Conservation (phyloP, 2,797 vertebrate species). For the Sebastes vulpes region DNA sequence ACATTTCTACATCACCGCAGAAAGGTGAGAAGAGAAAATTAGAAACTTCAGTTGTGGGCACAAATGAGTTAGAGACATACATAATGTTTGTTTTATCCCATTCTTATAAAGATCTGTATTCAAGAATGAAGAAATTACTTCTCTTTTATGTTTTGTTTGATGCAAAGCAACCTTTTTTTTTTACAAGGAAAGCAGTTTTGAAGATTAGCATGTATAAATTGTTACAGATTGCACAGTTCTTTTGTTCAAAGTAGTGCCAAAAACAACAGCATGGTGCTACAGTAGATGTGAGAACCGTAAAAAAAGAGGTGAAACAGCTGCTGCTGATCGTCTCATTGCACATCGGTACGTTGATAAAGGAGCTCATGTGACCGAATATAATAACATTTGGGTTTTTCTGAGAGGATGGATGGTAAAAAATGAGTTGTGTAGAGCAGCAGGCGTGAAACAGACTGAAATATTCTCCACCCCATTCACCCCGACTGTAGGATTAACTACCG, state of each 20-base stretch:
- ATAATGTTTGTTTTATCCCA: background rate
- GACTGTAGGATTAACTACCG: constrained; percentile 53
- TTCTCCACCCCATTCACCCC: constrained; percentile 33
- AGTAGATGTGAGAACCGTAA: background rate
- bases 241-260: background rate
- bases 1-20: background rate
- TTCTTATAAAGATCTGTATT: background rate
- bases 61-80: background rate
- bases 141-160: background rate
- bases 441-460: constrained; percentile 38
- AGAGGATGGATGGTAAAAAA: background rate
- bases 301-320: constrained; percentile 1
- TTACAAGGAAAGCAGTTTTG: background rate
- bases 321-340: background rate
- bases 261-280: background rate
- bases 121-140: background rate
- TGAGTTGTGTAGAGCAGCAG: constrained; percentile 20
- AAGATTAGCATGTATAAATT: background rate
- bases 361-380: constrained; percentile 1
- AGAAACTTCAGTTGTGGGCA: too few relatives aligned
- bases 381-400: constrained; percentile 19
- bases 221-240: background rate
- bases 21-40: background rate
- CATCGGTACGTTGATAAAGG: background rate
- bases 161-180: background rate